Base-by-base conservation (phyloP, 2,113 vertebrate species). In the Anhinga anhinga region DNA sequence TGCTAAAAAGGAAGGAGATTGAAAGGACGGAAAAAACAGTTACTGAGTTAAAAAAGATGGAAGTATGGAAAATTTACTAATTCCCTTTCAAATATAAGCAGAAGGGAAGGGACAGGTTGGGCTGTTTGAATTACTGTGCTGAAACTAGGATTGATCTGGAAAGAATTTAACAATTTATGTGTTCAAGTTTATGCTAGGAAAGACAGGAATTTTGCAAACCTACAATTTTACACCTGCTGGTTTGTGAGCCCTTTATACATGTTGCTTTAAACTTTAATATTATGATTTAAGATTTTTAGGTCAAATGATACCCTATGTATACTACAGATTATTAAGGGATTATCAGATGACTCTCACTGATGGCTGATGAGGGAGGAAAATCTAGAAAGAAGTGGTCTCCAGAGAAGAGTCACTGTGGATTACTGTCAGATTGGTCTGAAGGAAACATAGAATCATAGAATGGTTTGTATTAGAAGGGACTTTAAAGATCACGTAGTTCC, bases 281-380 rank as follows among this genome's bases (percentile, higher is more conserved):
- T 88, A 29, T 44, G 7, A 49, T 69, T 80, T 94, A 80, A 82
- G 50, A 81, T 85, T 93, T 95, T 95, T 71, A 63, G 84, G 78
- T 88, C 22, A 70, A 79, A 85, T 76, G 40, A 70, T 93, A 89
- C 65, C 7, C 23, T 49, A n/a, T 45, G 25, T 89, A 47, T 70
- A n/a, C 40, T 73, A 38, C 38, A 82, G 67, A 47, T 88, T 66
- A 62, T 90, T 86, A 83, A 45, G 59, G 34, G 59, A 36, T 67
- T 93, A 71, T 81, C 71, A 88, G n/a, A 22, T 90, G 20, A 76
- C 82, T 96, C 38, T 93, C 59, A 59, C 26, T 93, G 90, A 88
- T 94, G 81, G 47, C 88, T 94, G 91, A 32, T 91, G 63, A 95
- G 74, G 72, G 81, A 61, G 80, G 96, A 94, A 92, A 93, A 72